Conservation (phyloP, 2,888 invertebrate genomes). For the Aleiodes leptofemur region DNA sequence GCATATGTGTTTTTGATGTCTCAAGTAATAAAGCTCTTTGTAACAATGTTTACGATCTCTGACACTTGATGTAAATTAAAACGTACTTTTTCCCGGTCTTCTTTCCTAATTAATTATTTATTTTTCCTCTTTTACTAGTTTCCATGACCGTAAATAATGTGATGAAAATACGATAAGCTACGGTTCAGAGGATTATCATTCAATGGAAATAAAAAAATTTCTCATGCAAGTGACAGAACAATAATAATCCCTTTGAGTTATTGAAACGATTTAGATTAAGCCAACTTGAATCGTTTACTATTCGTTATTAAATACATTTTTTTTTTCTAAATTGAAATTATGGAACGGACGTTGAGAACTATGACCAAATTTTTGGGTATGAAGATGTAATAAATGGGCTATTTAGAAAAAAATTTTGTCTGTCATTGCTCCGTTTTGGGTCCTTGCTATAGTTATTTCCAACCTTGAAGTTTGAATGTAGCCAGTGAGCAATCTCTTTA, state of each 20-base stretch:
- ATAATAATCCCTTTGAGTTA: constrained; percentile 24
- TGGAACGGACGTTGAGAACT: background rate
- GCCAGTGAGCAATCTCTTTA: constrained; percentile 1
- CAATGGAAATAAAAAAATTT: constrained; percentile 22
- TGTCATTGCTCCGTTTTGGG: constrained; percentile 6
- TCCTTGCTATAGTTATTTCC: background rate
- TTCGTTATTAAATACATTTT: constrained; percentile 17
- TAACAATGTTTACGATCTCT: constrained; percentile 1
- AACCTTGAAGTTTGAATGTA: constrained; percentile 26
- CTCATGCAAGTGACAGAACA: constrained; percentile 8
- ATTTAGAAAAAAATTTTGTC: background rate
- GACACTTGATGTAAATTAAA: constrained; percentile 11
- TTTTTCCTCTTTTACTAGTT: background rate
- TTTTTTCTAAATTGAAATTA: background rate
- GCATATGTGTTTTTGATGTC: constrained; percentile 1
- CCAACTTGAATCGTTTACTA: constrained; percentile 6
- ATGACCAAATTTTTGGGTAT: constrained; percentile 7
- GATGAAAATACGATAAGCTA: background rate
- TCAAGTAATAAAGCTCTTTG: constrained; percentile 13
- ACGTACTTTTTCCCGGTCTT: background rate
- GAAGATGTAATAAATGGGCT: background rate
- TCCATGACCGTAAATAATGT: background rate
- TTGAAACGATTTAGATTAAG: constrained; percentile 14
- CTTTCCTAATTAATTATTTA: background rate
- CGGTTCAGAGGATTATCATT: constrained; percentile 4